Evolutionary conservation across 2,113 vertebrate species (phyloP), one percentile per base, ranked within the genome.

Genomic region (Tragelaphus buxtoni): DNA sequence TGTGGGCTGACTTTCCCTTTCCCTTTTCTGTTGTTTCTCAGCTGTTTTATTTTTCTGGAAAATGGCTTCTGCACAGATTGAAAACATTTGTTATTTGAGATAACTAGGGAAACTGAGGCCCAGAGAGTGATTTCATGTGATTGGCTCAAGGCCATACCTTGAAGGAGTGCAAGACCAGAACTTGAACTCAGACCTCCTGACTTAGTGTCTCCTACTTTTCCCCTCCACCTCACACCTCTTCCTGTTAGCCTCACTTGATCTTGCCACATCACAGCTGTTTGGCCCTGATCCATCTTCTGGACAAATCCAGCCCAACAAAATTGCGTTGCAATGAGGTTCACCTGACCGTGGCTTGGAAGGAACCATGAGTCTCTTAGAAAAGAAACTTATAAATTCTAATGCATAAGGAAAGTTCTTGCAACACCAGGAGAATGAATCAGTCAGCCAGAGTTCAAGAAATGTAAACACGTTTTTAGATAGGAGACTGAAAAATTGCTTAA

Each of bases 361-460:
- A 88, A 77, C 26, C n/a, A 20, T 30, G 84, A 83, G 79, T 82
- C 91, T 93, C 88, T 95, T 83, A 95, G 95, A 96, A 94, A 97
- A 79, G 65, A 96, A 96, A 96, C 85, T 77, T 97, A 92, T 86
- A 94, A 97, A 96, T 97, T 93, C 97, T 97, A 94, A 97, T 17
- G 63, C 96, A 96, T 85, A 84, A 93, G 94, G 90, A 74, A 97
- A 94, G 92, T 96, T 92, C 96, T 97, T 96, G 92, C 77, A 92
- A 95, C 94, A 98, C 76, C 69, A 61, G 80, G 89, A 88, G 95
- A 98, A 94, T 82, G 97, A 97, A 96, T 97, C 97, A 94, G 96
- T 97, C 97, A 98, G 97, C 96, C 97, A 97, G 96, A 98, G 97
- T 97, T 97, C 97, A 98, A 91, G 97, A 97, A 98, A 97, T 83